phyloP scores from a whole-genome alignment of 2,797 vertebrate genomes.

The Synanceia verrucosa region DNA sequence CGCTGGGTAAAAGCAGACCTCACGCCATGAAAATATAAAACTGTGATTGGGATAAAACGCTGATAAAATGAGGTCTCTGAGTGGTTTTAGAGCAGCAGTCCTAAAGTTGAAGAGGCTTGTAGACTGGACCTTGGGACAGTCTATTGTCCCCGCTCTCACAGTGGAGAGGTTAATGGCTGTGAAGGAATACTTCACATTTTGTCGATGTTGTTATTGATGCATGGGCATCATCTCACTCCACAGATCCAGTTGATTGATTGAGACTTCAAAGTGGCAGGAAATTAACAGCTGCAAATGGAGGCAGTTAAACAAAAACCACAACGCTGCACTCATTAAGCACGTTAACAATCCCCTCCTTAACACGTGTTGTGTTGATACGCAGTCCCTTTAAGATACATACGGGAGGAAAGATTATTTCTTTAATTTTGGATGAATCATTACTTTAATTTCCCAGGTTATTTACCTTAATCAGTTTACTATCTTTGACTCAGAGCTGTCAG shows the following conservation, averaged over 20 bases:
- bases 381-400: neutral
- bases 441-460: conserved; percentile 3
- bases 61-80: neutral
- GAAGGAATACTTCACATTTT: neutral
- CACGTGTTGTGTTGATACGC: neutral
- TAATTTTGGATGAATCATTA: neutral
- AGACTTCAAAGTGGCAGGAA: neutral
- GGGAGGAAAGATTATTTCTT: neutral
- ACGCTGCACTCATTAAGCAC: neutral
- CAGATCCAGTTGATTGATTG: neutral
- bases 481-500: conserved; percentile 30
- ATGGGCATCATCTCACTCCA: neutral
- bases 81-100: neutral
- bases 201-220: neutral
- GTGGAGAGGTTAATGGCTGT: neutral
- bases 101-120: neutral
- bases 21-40: neutral
- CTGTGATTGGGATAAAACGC: neutral
- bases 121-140: neutral
- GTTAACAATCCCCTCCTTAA: neutral
- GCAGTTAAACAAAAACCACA: neutral
- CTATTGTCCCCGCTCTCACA: neutral
- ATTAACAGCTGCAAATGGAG: conserved; percentile 2
- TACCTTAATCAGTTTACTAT: conserved; percentile 18
- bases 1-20: neutral